Conservation (phyloP, 53 echinoderm and acorn worm species). For the Patiria pectinifera region DNA sequence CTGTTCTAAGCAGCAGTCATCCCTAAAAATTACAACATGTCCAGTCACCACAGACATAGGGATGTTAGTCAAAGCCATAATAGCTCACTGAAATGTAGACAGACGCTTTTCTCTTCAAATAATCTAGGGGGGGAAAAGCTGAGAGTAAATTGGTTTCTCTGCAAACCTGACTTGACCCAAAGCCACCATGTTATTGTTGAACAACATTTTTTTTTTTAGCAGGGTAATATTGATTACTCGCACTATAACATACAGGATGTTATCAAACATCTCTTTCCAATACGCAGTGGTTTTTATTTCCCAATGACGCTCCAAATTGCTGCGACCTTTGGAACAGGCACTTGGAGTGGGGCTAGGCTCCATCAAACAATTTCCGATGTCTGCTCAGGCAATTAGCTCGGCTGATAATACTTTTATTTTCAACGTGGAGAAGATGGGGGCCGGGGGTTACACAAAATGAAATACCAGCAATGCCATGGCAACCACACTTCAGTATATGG, state of each 20-base stretch:
- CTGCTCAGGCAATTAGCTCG: conserved; percentile 40
- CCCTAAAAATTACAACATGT: no score
- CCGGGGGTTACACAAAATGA: conserved; percentile 1
- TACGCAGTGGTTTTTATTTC: not conserved
- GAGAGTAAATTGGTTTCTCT: not conserved
- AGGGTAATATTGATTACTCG: conserved; percentile 4
- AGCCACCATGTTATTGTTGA: conserved; percentile 10
- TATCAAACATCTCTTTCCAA: conserved; percentile 18
- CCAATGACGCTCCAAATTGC: conserved; percentile 28
- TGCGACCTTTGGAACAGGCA: conserved; percentile 42
- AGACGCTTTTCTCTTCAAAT: not conserved
- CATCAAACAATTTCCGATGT: conserved; percentile 52
- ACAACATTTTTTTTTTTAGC: not conserved
- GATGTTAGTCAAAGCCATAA: conserved; percentile 10
- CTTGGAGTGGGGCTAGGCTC: conserved; percentile 40
- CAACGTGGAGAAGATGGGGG: not conserved
- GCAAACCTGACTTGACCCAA: not conserved
- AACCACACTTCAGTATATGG: conserved; percentile 37
- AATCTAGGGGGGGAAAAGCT: not conserved
- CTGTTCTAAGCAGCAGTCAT: not conserved
- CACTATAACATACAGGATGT: conserved; percentile 3
- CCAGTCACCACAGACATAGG: not conserved
- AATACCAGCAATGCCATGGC: conserved; percentile 34
- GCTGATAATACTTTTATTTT: conserved; percentile 11
- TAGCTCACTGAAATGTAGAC: not conserved